phyloP scores from a whole-genome alignment of 1,140 invertebrate genomes.

The Grapholita molesta region DNA sequence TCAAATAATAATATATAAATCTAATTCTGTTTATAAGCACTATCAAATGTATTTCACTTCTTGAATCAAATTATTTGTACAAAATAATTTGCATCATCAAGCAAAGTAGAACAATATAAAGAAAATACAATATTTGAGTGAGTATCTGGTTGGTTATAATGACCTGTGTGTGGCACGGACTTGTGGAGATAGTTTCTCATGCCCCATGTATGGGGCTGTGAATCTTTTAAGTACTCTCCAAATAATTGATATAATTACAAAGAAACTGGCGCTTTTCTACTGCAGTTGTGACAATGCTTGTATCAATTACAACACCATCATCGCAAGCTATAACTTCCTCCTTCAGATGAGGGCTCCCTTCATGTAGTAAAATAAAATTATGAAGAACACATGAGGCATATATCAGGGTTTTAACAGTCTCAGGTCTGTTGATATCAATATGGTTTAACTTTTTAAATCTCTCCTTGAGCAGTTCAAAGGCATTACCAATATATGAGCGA shows the following conservation, averaged over 20 bases:
- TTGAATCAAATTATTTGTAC: no score
- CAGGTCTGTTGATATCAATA: slow-evolving; percentile 52
- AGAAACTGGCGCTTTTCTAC: slow-evolving; percentile 64
- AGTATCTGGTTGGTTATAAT: no score
- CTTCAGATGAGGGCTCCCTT: slow-evolving; percentile 54
- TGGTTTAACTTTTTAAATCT: slow-evolving; percentile 62
- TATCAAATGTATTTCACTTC: no score
- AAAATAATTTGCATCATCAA: no score
- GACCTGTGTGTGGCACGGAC: no score
- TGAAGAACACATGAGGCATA: slow-evolving; percentile 61
- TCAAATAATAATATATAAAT: no score
- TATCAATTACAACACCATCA: slow-evolving; percentile 58
- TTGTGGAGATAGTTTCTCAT: no score
- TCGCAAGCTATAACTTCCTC: slow-evolving; percentile 53
- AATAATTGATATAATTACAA: slow-evolving; percentile 70
- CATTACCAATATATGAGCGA: slow-evolving; percentile 54
- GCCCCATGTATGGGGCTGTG: no score
- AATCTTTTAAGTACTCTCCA: slow-evolving; percentile 35
- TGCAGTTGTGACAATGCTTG: slow-evolving; percentile 54
- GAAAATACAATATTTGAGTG: no score
- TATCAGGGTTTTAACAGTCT: slow-evolving; percentile 48
- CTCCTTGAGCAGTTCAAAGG: slow-evolving; percentile 60
- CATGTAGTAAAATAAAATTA: slow-evolving; percentile 65
- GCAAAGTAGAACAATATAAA: no score
- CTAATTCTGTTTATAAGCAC: no score